phyloP scores from a whole-genome alignment of 2,113 vertebrate genomes.

The Cairina moschata region DNA sequence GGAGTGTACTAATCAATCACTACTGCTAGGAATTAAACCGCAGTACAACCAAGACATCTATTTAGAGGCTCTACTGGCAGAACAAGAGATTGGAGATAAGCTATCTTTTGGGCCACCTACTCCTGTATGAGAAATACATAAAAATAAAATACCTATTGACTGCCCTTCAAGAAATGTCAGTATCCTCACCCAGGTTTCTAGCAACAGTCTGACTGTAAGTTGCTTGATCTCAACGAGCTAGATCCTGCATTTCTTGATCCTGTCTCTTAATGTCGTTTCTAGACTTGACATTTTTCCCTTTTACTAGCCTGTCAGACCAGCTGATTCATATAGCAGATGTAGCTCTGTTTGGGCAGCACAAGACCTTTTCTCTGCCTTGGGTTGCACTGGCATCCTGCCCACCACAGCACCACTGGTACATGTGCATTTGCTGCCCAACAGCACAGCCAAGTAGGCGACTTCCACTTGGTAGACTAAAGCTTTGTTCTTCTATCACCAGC shows the following conservation, averaged over 20 bases:
- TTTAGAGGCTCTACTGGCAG: not conserved
- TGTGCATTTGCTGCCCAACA: not conserved
- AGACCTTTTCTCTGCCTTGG: no score
- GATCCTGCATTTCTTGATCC: no score
- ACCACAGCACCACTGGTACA: not conserved
- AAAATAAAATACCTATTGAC: not conserved
- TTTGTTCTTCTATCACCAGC: not conserved
- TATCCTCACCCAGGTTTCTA: not conserved
- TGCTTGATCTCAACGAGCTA: not conserved
- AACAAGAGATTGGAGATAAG: not conserved
- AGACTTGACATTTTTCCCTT: not conserved
- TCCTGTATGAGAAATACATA: not conserved
- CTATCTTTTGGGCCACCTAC: not conserved
- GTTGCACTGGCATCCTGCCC: not conserved
- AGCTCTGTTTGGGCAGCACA: not conserved
- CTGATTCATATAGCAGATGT: rapidly evolving
- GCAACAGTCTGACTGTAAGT: no score
- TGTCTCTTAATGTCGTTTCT: rapidly evolving
- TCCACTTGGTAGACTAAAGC: rapidly evolving
- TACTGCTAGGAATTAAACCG: not conserved
- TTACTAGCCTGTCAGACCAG: not conserved
- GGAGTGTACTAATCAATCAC: not conserved
- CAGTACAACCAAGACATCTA: not conserved
- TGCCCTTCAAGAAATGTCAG: not conserved
- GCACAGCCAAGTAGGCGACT: not conserved